These are phyloP conservation scores for Danionella cerebrum DNA, from an alignment of 2,113 vertebrate genomes.

Conservation along the genomic window DNA sequence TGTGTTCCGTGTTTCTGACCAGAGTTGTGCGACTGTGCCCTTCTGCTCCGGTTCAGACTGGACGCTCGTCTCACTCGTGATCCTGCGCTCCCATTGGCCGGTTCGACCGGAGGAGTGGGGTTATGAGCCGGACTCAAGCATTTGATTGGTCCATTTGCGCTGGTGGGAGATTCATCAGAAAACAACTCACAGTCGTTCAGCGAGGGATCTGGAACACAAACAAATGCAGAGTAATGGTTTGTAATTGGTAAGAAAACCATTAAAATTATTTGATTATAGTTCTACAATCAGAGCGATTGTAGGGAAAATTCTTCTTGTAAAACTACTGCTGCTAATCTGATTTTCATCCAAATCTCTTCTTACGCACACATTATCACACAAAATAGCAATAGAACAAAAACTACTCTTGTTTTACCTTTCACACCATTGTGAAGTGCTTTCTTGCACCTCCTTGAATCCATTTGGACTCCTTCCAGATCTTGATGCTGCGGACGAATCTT, in stretches of 20 bases:
- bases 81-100: slow-evolving; percentile 47
- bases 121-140: slow-evolving; percentile 58
- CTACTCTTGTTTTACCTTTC: too few relatives aligned
- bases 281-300: too few relatives aligned
- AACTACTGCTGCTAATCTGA: too few relatives aligned
- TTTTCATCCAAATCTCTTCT: too few relatives aligned
- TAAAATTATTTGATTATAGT: too few relatives aligned
- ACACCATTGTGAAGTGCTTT: not conserved
- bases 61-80: slow-evolving; percentile 60
- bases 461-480: slow-evolving; percentile 64
- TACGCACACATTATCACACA: too few relatives aligned
- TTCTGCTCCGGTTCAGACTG: slow-evolving; percentile 62
- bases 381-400: too few relatives aligned
- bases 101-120: slow-evolving; percentile 58
- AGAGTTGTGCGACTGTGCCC: slow-evolving; percentile 56
- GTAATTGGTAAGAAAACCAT: too few relatives aligned
- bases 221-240: too few relatives aligned
- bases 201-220: slow-evolving; percentile 50
- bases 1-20: slow-evolving; percentile 46
- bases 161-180: slow-evolving; percentile 48
- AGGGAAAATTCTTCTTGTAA: too few relatives aligned
- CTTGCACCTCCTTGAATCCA: slow-evolving; percentile 47
- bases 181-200: slow-evolving; percentile 52
- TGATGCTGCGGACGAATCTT: slow-evolving; percentile 63
- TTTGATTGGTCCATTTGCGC: slow-evolving; percentile 40